These are phyloP conservation scores for Diaprepes abbreviatus DNA, from an alignment of 2,888 invertebrate species.

Conservation along the genomic window DNA sequence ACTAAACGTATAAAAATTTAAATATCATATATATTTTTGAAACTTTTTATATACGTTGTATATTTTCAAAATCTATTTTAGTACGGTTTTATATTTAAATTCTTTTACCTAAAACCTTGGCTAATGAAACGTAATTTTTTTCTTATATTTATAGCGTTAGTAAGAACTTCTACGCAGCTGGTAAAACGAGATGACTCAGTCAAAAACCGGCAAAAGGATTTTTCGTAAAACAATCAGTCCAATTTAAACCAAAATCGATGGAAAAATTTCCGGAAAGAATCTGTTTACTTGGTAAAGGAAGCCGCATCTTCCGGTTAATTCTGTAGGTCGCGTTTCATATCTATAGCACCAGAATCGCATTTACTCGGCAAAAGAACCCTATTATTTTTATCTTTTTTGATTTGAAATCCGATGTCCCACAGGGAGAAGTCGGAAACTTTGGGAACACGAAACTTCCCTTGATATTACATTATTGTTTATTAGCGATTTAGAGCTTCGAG, in stretches of 20 bases:
- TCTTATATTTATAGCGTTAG: no score
- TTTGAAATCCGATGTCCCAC: not conserved
- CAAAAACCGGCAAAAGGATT: not conserved
- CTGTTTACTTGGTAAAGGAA: not conserved
- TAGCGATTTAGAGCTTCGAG: no score
- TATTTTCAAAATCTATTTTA: no score
- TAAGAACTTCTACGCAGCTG: no score
- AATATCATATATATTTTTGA: no score
- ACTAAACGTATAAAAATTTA: no score
- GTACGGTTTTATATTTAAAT: no score
- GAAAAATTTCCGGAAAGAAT: no score
- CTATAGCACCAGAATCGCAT: not conserved
- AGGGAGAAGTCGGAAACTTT: not conserved
- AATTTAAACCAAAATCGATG: slow-evolving; percentile 10
- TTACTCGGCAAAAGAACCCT: not conserved
- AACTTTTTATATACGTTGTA: no score
- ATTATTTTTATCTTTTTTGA: slow-evolving; percentile 8
- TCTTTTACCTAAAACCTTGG: no score
- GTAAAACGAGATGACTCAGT: slow-evolving; percentile 9
- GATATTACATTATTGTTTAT: no score
- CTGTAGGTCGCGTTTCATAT: not conserved
- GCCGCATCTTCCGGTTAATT: not conserved
- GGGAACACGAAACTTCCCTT: not conserved
- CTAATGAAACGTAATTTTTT: no score
- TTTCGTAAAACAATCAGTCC: slow-evolving; percentile 1